Base-by-base conservation (phyloP, 2,888 invertebrate genomes). In the Apamea anceps region DNA sequence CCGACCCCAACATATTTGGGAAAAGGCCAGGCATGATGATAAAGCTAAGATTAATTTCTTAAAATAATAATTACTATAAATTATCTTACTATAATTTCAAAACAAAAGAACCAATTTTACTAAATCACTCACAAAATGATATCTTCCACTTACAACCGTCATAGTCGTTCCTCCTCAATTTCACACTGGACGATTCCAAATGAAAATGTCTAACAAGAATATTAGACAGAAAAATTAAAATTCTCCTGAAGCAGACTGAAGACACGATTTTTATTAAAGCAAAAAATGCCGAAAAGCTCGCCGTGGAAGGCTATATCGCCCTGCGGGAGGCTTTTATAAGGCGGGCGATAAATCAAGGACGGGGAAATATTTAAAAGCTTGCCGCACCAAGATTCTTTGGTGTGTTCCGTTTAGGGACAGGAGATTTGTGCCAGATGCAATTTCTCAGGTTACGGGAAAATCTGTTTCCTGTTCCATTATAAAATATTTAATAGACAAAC, bases 241-340 rank as follows among this genome's bases (percentile, higher is more conserved):
- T 92, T 93, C 93, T 89, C 91, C 88, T 90, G 91, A 92, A 91
- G 92, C 92, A 89, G 87, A 89, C 90, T 91, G 93, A 92, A 94
- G 93, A 92, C 92, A 91, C 92, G 91, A 93, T 94, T 95, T 95
- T 95, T 95, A 95, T 94, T 93, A 94, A 94, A 93, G 93, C 90
- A 94, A 94, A 95, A 94, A 95, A 93, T 93, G 93, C 93, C 95
- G 92, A 94, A 95, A 95, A 93, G 87, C 88, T 80, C 80, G 84
- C 85, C 82, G 79, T 83, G 77, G 88, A 89, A 89, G 85, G 90
- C 85, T 89, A 89, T 90, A 93, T 92, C 93, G 92, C 94, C 92
- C 91, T 92, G 95, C 94, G 95, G 96, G 96, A 95, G 94, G 96
- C 96, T 96, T 96, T 96, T 96, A 96, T 96, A 96, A 96, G 94